phyloP scores from a whole-genome alignment of 1,140 invertebrate genomes.

The Zaprionus nigranus region DNA sequence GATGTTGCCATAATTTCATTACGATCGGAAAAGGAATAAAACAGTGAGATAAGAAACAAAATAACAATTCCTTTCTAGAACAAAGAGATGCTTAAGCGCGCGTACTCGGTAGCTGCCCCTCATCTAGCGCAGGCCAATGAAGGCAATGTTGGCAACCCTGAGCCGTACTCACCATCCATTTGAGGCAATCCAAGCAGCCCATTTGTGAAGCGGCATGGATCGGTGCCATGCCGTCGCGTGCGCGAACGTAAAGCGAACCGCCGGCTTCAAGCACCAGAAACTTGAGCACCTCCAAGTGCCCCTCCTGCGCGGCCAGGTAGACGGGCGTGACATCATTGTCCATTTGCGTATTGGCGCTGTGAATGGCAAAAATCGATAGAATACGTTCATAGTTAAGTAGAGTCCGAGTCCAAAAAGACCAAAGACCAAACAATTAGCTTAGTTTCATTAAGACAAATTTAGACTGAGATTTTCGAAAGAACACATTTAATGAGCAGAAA shows the following conservation, averaged over 20 bases:
- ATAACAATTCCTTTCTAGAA: neutral
- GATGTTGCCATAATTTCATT: neutral
- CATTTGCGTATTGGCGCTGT: constrained; percentile 94
- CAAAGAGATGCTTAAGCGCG: neutral
- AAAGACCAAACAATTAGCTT: constrained; percentile 26
- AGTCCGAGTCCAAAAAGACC: neutral
- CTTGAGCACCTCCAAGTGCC: constrained; percentile 92
- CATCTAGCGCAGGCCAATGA: too few species aligned
- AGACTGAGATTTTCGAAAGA: constrained; percentile 2
- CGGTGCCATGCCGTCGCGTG: constrained; percentile 94
- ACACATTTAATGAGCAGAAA: constrained; percentile 48
- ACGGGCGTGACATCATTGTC: constrained; percentile 95
- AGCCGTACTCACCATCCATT: constrained; percentile 91
- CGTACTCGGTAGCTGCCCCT: too few species aligned
- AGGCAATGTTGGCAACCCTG: constrained; percentile 17
- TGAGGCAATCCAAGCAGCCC: constrained; percentile 93
- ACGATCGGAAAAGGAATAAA: neutral
- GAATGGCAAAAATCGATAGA: constrained; percentile 14
- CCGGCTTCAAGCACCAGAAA: constrained; percentile 92
- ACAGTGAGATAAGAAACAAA: neutral
- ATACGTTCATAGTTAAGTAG: neutral
- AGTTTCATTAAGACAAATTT: constrained; percentile 14
- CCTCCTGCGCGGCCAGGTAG: constrained; percentile 94
- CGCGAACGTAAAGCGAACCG: constrained; percentile 89
- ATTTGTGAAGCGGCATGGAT: constrained; percentile 95